Percentiles rank a stretch among this genome's conserved stretches.
Conservation (phyloP, 2,113 vertebrate species). For the Nycticryphes semicollaris region DNA sequence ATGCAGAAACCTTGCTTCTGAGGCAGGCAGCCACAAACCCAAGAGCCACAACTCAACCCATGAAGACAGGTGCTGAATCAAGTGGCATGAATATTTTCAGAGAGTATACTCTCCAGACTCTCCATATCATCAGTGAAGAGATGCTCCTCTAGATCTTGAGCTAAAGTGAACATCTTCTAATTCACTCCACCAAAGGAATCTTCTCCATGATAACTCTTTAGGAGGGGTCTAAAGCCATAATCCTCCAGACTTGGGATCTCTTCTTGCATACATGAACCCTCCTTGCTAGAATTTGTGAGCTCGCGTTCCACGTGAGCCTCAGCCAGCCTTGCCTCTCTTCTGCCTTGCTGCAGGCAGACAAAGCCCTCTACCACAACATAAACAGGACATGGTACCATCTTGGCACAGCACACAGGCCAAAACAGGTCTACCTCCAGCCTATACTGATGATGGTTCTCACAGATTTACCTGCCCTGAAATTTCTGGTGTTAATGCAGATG, state of each 20-base stretch:
- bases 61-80: neutral
- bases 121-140: neutral
- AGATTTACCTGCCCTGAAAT: neutral
- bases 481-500: neutral
- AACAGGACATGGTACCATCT: neutral
- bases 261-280: neutral
- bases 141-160: neutral
- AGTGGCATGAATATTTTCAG: neutral
- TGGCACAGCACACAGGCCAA: neutral
- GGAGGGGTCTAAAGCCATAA: neutral
- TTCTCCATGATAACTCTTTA: neutral
- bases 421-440: neutral
- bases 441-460: neutral
- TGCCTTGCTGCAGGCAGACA: neutral
- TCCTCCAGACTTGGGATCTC: neutral
- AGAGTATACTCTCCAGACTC: neutral
- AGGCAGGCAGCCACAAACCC: neutral
- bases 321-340: neutral
- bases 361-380: accelerated
- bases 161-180: accelerated
- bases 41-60: neutral
- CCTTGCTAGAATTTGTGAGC: neutral
- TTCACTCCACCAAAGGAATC: neutral
- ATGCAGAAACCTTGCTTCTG: neutral
- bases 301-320: neutral